Evolutionary conservation across 2,797 vertebrate genomes (phyloP), one percentile per base, ranked within the genome.

Genomic region (Fistularia commersonii): DNA sequence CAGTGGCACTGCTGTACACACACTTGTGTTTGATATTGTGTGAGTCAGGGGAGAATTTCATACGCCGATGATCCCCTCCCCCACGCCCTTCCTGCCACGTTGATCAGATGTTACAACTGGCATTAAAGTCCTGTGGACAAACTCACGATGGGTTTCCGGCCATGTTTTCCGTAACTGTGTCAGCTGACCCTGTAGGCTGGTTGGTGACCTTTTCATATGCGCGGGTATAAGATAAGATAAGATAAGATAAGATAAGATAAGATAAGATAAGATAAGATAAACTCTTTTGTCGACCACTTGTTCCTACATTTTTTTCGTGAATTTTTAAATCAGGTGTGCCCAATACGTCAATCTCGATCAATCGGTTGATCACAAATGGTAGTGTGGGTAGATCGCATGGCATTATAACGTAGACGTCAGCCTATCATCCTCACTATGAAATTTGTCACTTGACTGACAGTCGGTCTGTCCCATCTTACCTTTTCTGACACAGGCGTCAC

Each of bases 121-220:
- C 62, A 67, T 74, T 80, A 72, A 82, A 77, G 76, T 81, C 68
- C 63, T 77, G 64, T 78, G 60, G 68, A 80, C 76, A 79, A 71
- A 65, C 66, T 65, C 52, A 48, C 59, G 74, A 65, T 66, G 73
- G 74, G 66, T 51, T 80, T 50, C 33, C 46, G 48, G 57, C 54
- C 56, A 51, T 35, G 41, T 62, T 61, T 42, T 44, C 51, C 1
- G 39, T 59, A 32, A 11, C 61, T 36, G 60, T 61, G 52, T 40
- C 66, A 57, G 35, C n/a, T 42, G 51, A 58, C 66, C 47, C 48
- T 38, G 8, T 48, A 62, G 47, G 40, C 57, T 50, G 53, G 57
- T 57, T 36, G 8, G 64, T 37, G 54, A 49, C 61, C 59, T 66
- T 71, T 36, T 45, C 10, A 61, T 63, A 71, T 61, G 42, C 1